phyloP scores from a whole-genome alignment of 64 coral and sea anemone species.

The Anthopleura sola region DNA sequence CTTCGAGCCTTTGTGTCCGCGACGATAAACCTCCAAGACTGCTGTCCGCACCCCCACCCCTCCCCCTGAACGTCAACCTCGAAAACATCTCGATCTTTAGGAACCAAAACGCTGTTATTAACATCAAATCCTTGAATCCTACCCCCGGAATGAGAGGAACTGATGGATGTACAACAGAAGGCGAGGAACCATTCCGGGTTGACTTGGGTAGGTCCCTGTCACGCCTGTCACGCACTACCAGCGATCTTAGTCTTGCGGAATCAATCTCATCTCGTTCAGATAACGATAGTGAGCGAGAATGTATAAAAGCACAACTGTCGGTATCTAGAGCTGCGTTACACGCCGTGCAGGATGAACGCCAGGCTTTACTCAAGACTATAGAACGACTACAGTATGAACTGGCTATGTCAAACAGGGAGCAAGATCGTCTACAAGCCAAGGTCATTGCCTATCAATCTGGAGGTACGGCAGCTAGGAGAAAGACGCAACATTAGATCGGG shows the following conservation, averaged over 20 bases:
- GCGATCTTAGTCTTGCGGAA: constrained; percentile 60
- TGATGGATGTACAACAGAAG: background rate
- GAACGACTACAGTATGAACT: constrained; percentile 80
- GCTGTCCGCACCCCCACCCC: constrained; percentile 62
- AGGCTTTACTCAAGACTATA: constrained; percentile 76
- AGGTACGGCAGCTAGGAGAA: background rate
- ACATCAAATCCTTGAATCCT: constrained; percentile 40
- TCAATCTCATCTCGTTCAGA: constrained; percentile 45
- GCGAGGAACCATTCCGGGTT: background rate
- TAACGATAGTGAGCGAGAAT: constrained; percentile 60
- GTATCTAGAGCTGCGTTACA: constrained; percentile 63
- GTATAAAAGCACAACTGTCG: constrained; percentile 62
- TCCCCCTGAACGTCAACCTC: constrained; percentile 78
- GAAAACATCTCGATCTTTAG: constrained; percentile 66
- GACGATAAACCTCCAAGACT: constrained; percentile 63
- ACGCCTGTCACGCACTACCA: constrained; percentile 45
- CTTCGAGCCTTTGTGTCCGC: constrained; percentile 48
- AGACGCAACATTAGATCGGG: background rate
- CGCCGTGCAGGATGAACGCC: constrained; percentile 74
- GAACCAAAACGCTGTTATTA: constrained; percentile 53
- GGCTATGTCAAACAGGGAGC: constrained; percentile 81
- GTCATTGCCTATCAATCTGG: constrained; percentile 47
- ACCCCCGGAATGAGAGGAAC: background rate
- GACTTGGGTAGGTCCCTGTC: constrained; percentile 6
- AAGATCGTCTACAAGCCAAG: constrained; percentile 82